Percentiles rank a stretch among this genome's conserved stretches.
These are phyloP conservation scores for Allophyes oxyacanthae DNA, from an alignment of 2,888 invertebrate species.

Conservation along the genomic window DNA sequence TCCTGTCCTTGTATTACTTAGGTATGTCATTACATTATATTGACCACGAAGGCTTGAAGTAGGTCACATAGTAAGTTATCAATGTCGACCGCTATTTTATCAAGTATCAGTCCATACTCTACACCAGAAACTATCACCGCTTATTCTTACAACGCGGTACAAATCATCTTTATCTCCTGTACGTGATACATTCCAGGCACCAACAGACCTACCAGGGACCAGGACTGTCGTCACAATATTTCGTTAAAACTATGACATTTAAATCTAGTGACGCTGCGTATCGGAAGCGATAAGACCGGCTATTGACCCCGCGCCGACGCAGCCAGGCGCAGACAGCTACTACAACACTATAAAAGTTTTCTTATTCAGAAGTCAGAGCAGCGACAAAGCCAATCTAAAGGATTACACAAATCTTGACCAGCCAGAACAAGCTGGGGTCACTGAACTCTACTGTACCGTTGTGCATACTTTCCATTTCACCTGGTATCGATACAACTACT, in stretches of 20 bases:
- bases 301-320: constrained; percentile 26
- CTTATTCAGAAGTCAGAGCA: too few relatives aligned
- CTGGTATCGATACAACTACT: background rate
- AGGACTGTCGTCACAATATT: background rate
- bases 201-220: too few relatives aligned
- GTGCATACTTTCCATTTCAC: constrained; percentile 2
- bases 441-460: background rate
- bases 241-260: constrained; percentile 8
- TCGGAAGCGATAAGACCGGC: constrained; percentile 26
- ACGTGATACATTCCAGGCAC: too few relatives aligned
- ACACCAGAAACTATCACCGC: too few relatives aligned
- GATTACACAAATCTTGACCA: background rate
- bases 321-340: background rate
- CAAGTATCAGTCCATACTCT: too few relatives aligned
- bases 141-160: too few relatives aligned
- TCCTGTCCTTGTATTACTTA: too few relatives aligned
- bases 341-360: background rate
- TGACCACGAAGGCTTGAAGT: too few relatives aligned
- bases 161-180: too few relatives aligned
- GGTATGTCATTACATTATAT: too few relatives aligned
- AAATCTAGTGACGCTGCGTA: constrained; percentile 7
- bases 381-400: background rate
- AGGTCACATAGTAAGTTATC: too few relatives aligned
- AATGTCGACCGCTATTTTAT: too few relatives aligned
- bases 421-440: background rate